These are phyloP conservation scores for Hylaeus anthracinus DNA, from an alignment of 1,140 invertebrate species.

Conservation along the genomic window DNA sequence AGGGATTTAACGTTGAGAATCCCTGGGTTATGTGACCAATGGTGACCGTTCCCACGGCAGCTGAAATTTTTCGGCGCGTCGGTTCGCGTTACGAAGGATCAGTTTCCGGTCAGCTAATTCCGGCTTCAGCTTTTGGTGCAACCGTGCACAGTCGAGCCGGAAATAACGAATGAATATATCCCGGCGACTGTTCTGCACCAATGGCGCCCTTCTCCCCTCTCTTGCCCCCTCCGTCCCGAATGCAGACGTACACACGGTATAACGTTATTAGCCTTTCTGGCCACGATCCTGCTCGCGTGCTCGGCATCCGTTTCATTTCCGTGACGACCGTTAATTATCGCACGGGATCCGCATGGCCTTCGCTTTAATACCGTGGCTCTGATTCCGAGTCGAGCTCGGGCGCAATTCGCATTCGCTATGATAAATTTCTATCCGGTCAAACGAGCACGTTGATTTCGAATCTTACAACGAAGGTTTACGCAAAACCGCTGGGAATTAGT, in stretches of 20 bases:
- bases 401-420: not conserved
- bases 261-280: slow-evolving; percentile 18
- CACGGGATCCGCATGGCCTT: not conserved
- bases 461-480: not conserved
- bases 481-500: no score
- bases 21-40: not conserved
- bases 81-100: slow-evolving; percentile 35
- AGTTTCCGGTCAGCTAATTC: slow-evolving; percentile 64
- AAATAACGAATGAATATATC: slow-evolving; percentile 66
- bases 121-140: not conserved
- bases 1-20: no score
- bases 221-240: not conserved
- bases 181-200: slow-evolving; percentile 36
- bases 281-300: not conserved
- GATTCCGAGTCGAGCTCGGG: not conserved
- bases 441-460: not conserved
- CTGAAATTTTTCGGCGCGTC: slow-evolving; percentile 34
- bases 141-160: slow-evolving; percentile 34
- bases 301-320: slow-evolving; percentile 6
- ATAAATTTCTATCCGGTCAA: not conserved
- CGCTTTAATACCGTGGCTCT: not conserved
- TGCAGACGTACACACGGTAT: not conserved
- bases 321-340: slow-evolving; percentile 37
- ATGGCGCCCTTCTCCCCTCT: not conserved
- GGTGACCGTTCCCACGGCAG: not conserved